Evolutionary conservation across 2,113 vertebrate species (phyloP).

Genomic region (Junco hyemalis): DNA sequence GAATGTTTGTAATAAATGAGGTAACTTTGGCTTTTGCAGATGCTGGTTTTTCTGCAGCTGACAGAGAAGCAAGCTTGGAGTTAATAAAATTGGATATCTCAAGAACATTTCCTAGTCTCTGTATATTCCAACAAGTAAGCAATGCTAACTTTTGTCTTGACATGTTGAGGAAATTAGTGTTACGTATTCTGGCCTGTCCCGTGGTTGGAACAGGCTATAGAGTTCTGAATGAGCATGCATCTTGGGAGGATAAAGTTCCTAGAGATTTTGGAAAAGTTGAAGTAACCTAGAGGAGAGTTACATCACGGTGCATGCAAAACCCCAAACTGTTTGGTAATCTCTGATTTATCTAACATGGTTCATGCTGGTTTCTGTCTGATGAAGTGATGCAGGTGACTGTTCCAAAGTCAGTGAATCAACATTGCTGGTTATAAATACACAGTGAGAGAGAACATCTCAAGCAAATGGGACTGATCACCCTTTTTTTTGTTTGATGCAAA

Average conservation of each 20-base stretch:
- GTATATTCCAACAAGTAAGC: conserved; percentile 94
- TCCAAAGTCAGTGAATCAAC: neutral
- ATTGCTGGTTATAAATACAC: neutral
- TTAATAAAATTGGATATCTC: conserved; percentile 98
- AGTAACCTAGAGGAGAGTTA: neutral
- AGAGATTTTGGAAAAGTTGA: neutral
- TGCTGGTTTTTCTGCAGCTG: conserved; percentile 81
- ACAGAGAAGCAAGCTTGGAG: conserved; percentile 93
- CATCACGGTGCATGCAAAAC: neutral
- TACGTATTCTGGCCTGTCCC: neutral
- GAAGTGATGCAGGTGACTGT: neutral
- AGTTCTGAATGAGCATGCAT: neutral
- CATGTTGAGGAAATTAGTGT: neutral
- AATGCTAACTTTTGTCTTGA: neutral
- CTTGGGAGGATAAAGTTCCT: neutral
- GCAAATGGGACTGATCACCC: neutral
- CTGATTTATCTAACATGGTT: neutral
- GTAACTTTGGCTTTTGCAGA: conserved; percentile 69
- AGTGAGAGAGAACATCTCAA: neutral
- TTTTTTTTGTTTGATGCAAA: neutral
- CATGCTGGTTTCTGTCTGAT: neutral
- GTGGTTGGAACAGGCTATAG: neutral
- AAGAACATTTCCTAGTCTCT: conserved; percentile 92
- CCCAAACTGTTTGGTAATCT: neutral
- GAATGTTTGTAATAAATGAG: neutral